phyloP scores from a whole-genome alignment of 2,888 invertebrate species.

The Stratiomys singularior region DNA sequence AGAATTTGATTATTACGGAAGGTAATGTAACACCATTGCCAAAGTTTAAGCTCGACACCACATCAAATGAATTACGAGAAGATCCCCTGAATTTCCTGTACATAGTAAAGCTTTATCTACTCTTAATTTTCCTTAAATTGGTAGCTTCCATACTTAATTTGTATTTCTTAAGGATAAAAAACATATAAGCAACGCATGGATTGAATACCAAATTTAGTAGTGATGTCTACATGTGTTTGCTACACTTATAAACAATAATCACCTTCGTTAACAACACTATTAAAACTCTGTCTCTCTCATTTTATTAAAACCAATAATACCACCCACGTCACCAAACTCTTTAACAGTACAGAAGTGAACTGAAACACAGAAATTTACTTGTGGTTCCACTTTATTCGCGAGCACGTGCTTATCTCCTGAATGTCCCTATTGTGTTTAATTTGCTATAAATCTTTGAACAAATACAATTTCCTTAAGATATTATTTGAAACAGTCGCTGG shows the following conservation, averaged over 20 bases:
- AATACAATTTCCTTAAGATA: conserved; percentile 12
- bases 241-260: background rate
- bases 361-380: conserved; percentile 6
- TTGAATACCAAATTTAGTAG: too few relatives aligned
- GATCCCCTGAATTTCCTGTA: too few relatives aligned
- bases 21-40: too few relatives aligned
- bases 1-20: too few relatives aligned
- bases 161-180: too few relatives aligned
- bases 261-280: background rate
- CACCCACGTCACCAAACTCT: background rate
- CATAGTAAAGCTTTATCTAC: too few relatives aligned
- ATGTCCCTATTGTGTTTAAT: background rate
- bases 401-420: background rate
- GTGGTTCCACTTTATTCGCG: conserved; percentile 5
- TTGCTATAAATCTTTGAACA: conserved; percentile 16
- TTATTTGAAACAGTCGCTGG: background rate
- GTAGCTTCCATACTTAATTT: too few relatives aligned
- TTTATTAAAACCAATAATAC: conserved; percentile 4
- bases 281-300: background rate
- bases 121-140: too few relatives aligned
- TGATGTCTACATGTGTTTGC: too few relatives aligned
- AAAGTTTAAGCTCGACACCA: too few relatives aligned
- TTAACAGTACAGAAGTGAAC: background rate
- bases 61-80: too few relatives aligned
- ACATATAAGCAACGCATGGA: too few relatives aligned